Base-by-base conservation (phyloP, 2,797 vertebrate species). In the Cheirogaleus major region DNA sequence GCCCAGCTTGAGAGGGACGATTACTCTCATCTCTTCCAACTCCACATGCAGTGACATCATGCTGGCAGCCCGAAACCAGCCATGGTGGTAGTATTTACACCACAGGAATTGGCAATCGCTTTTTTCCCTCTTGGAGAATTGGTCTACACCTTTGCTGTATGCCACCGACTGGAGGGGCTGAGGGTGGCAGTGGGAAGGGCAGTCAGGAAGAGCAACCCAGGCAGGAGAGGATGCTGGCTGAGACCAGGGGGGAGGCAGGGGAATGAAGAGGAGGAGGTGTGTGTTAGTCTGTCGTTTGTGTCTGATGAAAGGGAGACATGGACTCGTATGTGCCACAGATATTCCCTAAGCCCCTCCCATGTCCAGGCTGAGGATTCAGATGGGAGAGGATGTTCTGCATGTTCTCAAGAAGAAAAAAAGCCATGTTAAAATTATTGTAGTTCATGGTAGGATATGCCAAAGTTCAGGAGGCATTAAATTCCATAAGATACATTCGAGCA, bases 321-420 rank as follows among this genome's bases (percentile, higher is more conserved):
- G 43, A 41, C 43, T 27, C 7, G 1, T 0, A 32, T 5, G 20
- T 7, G 2, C 22, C 35, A 7, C n/a, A n/a, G n/a, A 30, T n/a
- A 88, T 59, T 78, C 82, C 80, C 65, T 35, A 90, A 52, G 45
- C 3, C 41, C 73, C 38, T 83, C 14, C 55, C 25, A 38, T 5
- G 43, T 61, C 41, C 79, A 92, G 75, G 14, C 63, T 92, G 35
- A 87, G 23, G 45, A 48, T 6, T 4, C 1, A 10, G 48, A 41
- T 92, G 25, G 30, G 35, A 88, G n/a, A 81, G 38, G 38, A 50
- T 32, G 32, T 23, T 72, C 22, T 32, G 4, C 45, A 55, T 41
- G 25, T 38, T 50, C 41, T 22, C 17, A 48, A 89, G 83, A 48
- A 89, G 67, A 75, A 80, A 45, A 70, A 57, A 67, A 59, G 12